Percentiles rank a stretch among this genome's conserved stretches.
These are phyloP conservation scores for Garrulus glandarius DNA, from an alignment of 2,797 vertebrate genomes.

Conservation along the genomic window DNA sequence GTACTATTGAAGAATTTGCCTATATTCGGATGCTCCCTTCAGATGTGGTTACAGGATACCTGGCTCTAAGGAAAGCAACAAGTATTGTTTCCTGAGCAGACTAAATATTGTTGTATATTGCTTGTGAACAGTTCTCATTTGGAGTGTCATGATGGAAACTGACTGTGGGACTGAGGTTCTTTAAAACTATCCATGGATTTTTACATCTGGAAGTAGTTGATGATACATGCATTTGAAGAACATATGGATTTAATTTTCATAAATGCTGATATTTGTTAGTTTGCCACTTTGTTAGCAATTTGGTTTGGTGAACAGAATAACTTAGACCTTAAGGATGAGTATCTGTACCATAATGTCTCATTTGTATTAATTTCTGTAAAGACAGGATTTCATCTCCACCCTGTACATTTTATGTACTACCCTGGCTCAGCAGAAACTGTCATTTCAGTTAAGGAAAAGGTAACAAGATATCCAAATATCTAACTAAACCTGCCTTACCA, in stretches of 20 bases:
- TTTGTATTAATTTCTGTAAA: background rate
- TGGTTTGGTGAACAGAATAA: conserved; percentile 38
- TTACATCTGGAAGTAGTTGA: conserved; percentile 64
- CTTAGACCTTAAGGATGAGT: background rate
- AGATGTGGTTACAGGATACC: conserved; percentile 92
- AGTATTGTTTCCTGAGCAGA: conserved; percentile 88
- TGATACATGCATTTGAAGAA: conserved; percentile 39
- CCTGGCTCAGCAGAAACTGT: background rate
- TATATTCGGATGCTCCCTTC: conserved; percentile 95
- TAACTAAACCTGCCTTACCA: background rate
- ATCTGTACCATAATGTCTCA: background rate
- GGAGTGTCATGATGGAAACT: background rate
- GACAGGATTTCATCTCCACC: background rate
- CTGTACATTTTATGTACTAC: background rate
- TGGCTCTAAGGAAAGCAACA: conserved; percentile 91
- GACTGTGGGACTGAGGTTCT: background rate
- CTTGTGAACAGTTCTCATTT: background rate
- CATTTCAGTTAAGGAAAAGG: background rate
- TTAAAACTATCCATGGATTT: background rate
- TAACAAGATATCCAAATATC: background rate
- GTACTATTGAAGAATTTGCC: conserved; percentile 92
- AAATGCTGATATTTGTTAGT: conserved; percentile 17
- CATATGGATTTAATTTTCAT: conserved; percentile 49
- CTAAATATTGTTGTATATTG: rapidly evolving
- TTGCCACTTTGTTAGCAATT: conserved; percentile 55